Evolutionary conservation across 2,888 invertebrate species (phyloP).

Genomic region (Hemicrepidius hirtus): DNA sequence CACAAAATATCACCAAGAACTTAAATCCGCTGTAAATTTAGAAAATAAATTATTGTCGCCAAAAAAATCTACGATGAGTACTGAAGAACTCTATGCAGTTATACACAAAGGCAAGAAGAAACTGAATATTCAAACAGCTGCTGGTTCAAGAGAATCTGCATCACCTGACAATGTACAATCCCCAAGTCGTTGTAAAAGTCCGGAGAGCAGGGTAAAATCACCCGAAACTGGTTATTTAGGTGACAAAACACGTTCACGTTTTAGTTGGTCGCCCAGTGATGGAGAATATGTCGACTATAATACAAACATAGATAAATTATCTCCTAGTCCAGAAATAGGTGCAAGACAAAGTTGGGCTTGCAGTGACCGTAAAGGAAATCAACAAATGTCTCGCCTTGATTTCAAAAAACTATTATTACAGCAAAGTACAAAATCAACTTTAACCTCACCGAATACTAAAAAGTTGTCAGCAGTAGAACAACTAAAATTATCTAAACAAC

Average conservation of each 20-base stretch:
- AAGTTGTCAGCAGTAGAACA: conserved; percentile 87
- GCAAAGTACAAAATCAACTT: conserved; percentile 81
- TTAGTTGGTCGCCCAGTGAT: conserved; percentile 79
- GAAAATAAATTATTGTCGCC: conserved; percentile 77
- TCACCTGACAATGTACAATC: conserved; percentile 32
- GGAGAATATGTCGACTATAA: conserved; percentile 69
- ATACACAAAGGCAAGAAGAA: conserved; percentile 86
- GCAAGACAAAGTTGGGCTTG: conserved; percentile 74
- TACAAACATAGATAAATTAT: conserved; percentile 68
- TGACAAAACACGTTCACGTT: conserved; percentile 74
- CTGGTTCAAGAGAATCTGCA: conserved; percentile 72
- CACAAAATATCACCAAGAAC: conserved; percentile 62
- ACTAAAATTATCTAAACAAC: conserved; percentile 80
- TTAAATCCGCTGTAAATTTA: conserved; percentile 74
- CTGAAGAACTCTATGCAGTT: conserved; percentile 84
- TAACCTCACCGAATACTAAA: conserved; percentile 73
- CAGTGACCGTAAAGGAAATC: conserved; percentile 77
- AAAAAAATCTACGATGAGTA: conserved; percentile 84
- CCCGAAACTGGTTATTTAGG: conserved; percentile 79
- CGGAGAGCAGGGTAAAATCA: conserved; percentile 70
- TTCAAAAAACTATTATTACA: conserved; percentile 88
- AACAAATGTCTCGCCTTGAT: conserved; percentile 86
- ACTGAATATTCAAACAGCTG: conserved; percentile 79
- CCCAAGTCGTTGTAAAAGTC: conserved; percentile 38
- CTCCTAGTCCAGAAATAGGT: conserved; percentile 67